Base-by-base conservation (phyloP, 2,797 vertebrate species). In the Acrocephalus scirpaceus region DNA sequence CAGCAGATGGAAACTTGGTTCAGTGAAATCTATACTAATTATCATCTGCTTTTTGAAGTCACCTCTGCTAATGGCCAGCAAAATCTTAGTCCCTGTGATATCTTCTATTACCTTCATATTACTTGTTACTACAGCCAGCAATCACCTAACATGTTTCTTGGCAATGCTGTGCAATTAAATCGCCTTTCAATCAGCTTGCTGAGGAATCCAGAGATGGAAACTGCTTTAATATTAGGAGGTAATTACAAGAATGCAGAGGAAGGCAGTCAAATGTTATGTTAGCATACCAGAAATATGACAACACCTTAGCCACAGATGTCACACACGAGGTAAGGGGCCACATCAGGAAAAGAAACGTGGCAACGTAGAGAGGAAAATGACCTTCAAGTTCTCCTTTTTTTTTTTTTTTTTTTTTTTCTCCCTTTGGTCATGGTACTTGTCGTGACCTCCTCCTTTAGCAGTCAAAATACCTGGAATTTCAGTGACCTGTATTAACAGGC, bases 41-140 rank as follows among this genome's bases (percentile, higher is more conserved):
- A 96, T 56, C 71, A 71, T 81, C 86, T 86, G 78, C 87, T 94
- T 91, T 96, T 94, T 96, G 88, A 95, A 95, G 89, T 93, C 91
- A 92, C 83, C 92, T 90, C 84, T 93, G 87, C 66, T 93, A 95
- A 95, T 79, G 92, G 94, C 90, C 89, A 92, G 80, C 54, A 95
- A 94, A 94, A 96, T 92, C 80, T 96, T 79, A 85, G 79, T 75
- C n/a, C 54, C 95, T 96, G 83, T 96, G 93, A 94, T 96, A 96
- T 83, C 65, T 93, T 54, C 76, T 93, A 94, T 91, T 90, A 91
- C 76, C 51, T 95, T 80, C n/a, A 70, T 77, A 91, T 90, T 92
- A 87, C 94, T 90, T 94, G 82, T 86, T 83, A 76, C 60, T 70
- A 91, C 36, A 94, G 90, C 74, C 80, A 90, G 84, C 67, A 85